Percentiles rank a stretch among this genome's conserved stretches.
These are phyloP conservation scores for Tenthredo scrophulariae DNA, from an alignment of 2,888 invertebrate genomes.

Conservation along the genomic window DNA sequence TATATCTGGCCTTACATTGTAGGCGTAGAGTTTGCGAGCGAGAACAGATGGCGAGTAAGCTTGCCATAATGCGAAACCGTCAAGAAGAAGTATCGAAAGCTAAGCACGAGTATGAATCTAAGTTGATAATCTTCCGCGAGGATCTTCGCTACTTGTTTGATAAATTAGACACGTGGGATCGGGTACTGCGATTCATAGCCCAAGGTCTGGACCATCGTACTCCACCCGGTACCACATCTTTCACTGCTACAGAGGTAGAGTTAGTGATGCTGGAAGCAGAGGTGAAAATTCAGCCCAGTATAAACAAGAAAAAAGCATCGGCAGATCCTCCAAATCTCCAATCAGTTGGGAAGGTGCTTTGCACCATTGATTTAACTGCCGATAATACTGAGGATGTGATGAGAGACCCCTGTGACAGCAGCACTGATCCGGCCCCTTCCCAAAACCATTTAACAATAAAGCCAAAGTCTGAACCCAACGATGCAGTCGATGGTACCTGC, in stretches of 20 bases:
- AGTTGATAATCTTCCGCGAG: background rate
- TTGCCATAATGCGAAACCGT: constrained; percentile 27
- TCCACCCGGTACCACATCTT: background rate
- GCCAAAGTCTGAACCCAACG: background rate
- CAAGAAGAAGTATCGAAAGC: constrained; percentile 32
- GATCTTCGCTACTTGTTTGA: background rate
- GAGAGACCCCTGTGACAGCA: background rate
- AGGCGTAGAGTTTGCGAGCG: constrained; percentile 37
- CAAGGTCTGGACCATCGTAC: constrained; percentile 17
- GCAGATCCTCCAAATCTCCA: background rate
- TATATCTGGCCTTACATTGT: constrained; percentile 28
- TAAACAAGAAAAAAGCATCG: background rate
- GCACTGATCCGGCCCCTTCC: background rate
- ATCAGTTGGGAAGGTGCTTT: background rate
- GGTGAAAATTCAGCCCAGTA: background rate
- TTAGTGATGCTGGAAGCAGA: background rate
- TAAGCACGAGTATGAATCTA: constrained; percentile 26
- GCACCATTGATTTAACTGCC: constrained; percentile 7
- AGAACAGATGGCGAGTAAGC: background rate
- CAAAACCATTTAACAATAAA: background rate
- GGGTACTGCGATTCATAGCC: background rate
- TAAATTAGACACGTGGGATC: background rate
- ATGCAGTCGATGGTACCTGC: background rate
- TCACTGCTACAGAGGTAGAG: background rate
- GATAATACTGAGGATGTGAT: background rate